phyloP scores from a whole-genome alignment of 2,797 vertebrate genomes.

The Megaceryle alcyon region DNA sequence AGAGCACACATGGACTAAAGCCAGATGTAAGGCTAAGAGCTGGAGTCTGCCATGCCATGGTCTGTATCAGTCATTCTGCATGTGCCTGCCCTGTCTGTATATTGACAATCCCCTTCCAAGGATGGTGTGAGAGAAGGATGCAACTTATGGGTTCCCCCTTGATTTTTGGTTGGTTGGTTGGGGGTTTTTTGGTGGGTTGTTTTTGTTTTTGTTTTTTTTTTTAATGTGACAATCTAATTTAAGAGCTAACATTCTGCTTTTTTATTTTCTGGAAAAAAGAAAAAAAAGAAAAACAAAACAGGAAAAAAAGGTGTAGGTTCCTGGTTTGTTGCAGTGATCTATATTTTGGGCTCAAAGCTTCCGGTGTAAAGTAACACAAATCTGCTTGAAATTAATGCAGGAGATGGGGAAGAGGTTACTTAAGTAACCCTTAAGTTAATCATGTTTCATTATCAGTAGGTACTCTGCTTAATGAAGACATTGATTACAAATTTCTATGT shows the following conservation, averaged over 20 bases:
- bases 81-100: neutral
- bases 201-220: neutral
- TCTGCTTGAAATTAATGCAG: neutral
- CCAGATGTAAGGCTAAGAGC: neutral
- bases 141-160: neutral
- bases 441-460: neutral
- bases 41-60: neutral
- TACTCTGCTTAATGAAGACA: neutral
- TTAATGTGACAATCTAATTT: slow-evolving; percentile 25
- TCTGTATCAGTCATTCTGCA: neutral
- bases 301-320: neutral
- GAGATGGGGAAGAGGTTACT: neutral
- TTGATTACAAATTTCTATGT: neutral
- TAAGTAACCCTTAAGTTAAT: neutral
- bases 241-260: slow-evolving; percentile 32
- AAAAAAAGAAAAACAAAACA: neutral
- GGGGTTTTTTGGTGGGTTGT: neutral
- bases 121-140: neutral
- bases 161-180: neutral
- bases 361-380: neutral
- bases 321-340: neutral
- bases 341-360: neutral
- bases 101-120: neutral
- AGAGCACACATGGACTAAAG: neutral
- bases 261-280: neutral